Conservation (phyloP, 2,797 vertebrate genomes). For the Alectoris magna region DNA sequence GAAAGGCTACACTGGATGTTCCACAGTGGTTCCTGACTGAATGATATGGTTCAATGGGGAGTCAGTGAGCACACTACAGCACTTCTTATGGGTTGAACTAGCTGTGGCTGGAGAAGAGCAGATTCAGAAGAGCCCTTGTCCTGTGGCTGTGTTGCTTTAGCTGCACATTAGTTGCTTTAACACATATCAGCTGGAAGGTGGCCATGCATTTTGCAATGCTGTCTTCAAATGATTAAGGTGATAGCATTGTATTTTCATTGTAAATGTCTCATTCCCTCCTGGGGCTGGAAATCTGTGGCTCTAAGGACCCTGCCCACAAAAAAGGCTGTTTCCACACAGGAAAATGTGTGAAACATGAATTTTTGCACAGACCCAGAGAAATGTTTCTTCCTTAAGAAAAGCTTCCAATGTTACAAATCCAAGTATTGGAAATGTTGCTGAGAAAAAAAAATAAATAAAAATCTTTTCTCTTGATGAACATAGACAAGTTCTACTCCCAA, state of each 20-base stretch:
- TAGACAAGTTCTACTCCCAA: neutral
- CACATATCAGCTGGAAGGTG: neutral
- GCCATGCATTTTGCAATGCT: neutral
- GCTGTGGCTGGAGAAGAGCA: neutral
- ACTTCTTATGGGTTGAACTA: no score
- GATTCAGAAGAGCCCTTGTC: neutral
- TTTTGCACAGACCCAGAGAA: neutral
- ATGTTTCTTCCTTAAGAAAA: neutral
- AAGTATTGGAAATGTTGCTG: neutral
- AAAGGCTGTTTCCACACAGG: neutral
- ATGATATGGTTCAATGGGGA: neutral
- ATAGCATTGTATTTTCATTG: neutral
- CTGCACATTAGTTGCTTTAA: neutral
- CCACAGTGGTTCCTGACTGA: neutral
- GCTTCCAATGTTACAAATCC: neutral
- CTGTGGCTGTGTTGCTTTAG: neutral
- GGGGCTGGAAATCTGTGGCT: neutral
- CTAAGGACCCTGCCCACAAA: neutral
- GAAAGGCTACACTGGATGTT: neutral
- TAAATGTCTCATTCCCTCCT: neutral
- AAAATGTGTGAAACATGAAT: neutral
- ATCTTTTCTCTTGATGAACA: conserved; percentile 22
- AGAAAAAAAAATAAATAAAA: neutral
- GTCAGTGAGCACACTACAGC: neutral
- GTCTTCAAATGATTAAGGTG: neutral